phyloP scores from a whole-genome alignment of 2,797 vertebrate genomes.

The Sebastes kiyomatsui region DNA sequence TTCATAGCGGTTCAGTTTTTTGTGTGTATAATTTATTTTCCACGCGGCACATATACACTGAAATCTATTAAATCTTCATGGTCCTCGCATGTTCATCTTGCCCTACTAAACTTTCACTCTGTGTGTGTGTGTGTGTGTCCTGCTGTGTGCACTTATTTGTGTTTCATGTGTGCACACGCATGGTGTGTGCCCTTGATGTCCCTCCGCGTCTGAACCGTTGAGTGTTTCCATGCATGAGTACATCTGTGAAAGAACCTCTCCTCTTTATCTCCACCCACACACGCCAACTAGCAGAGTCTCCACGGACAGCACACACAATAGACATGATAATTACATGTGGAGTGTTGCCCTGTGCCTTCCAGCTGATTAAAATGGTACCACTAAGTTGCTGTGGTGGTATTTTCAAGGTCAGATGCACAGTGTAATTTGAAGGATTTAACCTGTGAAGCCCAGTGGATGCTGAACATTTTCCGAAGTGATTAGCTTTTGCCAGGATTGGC shows the following conservation, averaged over 20 bases:
- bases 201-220: slow-evolving; percentile 37
- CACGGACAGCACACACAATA: slow-evolving; percentile 53
- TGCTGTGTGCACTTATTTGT: slow-evolving; percentile 28
- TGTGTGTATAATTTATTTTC: slow-evolving; percentile 41
- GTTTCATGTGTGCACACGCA: slow-evolving; percentile 32
- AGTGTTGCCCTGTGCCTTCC: slow-evolving; percentile 50
- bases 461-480: not conserved
- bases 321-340: slow-evolving; percentile 68
- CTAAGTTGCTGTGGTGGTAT: slow-evolving; percentile 17
- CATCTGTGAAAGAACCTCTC: slow-evolving; percentile 38
- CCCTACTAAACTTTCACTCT: slow-evolving; percentile 36
- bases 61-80: slow-evolving; percentile 62
- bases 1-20: not conserved
- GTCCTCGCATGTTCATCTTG: slow-evolving; percentile 9
- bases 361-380: slow-evolving; percentile 47
- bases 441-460: slow-evolving; percentile 16
- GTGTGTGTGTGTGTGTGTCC: slow-evolving; percentile 5
- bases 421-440: slow-evolving; percentile 35
- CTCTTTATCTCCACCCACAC: slow-evolving; percentile 72
- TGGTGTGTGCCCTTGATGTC: slow-evolving; percentile 54
- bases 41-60: not conserved
- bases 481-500: slow-evolving; percentile 11
- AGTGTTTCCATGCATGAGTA: slow-evolving; percentile 61
- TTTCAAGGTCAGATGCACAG: slow-evolving; percentile 64
- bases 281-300: slow-evolving; percentile 43